A percentile compares a stretch with the other conserved stretches of the same genome.
These are phyloP conservation scores for Matsumyia berberina DNA, from an alignment of 2,888 invertebrate genomes.

Conservation along the genomic window DNA sequence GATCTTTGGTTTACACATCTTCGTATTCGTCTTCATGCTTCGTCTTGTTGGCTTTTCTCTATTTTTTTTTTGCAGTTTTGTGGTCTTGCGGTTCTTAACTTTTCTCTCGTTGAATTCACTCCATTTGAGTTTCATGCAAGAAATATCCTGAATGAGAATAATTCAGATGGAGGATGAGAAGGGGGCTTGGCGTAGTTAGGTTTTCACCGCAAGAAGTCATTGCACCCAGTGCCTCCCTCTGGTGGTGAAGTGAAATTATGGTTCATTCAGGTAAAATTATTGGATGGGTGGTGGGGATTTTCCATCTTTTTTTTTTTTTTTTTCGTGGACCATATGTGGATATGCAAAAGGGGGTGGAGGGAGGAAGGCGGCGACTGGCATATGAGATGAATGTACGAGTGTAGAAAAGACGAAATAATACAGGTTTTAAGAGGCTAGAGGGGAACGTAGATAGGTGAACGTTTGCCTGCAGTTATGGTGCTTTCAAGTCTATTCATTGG, in stretches of 20 bases:
- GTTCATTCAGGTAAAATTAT: conserved; percentile 58
- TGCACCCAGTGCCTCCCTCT: conserved; percentile 43
- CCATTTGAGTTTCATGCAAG: conserved; percentile 70
- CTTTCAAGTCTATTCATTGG: conserved; percentile 23
- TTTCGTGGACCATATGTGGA: not conserved
- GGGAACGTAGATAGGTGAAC: conserved; percentile 31
- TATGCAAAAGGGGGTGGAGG: not conserved
- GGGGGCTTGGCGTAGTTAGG: not conserved
- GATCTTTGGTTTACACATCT: conserved; percentile 30
- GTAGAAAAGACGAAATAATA: conserved; percentile 37
- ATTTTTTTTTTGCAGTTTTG: conserved; percentile 34
- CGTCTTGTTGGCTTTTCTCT: conserved; percentile 21
- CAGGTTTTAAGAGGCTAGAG: conserved; percentile 2
- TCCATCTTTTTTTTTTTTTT: not conserved
- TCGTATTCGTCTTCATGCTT: conserved; percentile 5
- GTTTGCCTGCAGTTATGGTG: conserved; percentile 30
- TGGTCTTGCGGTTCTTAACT: conserved; percentile 69
- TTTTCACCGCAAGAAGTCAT: conserved; percentile 50
- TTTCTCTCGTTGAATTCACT: conserved; percentile 62
- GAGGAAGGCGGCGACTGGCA: not conserved
- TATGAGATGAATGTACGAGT: conserved; percentile 22
- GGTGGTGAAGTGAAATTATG: conserved; percentile 26
- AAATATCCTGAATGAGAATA: conserved; percentile 55
- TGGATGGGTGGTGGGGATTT: conserved; percentile 10
- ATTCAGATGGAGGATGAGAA: conserved; percentile 21